These are phyloP conservation scores for Forbesichthys papilliferus DNA, from an alignment of 2,113 vertebrate species.

Conservation along the genomic window DNA sequence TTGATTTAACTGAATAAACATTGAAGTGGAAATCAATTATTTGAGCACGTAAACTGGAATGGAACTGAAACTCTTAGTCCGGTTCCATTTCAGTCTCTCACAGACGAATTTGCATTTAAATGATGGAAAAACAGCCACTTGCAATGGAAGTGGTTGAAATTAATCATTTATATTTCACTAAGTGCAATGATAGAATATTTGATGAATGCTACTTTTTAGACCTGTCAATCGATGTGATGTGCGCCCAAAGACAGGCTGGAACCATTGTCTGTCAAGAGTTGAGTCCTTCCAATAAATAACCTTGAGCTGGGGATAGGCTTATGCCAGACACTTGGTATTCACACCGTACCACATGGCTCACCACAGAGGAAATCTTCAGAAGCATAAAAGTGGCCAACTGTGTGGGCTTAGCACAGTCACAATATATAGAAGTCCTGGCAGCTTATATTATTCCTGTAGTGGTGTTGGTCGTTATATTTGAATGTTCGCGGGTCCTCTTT, in stretches of 20 bases:
- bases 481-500: too few species aligned
- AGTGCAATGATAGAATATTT: background rate
- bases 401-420: slow-evolving; percentile 3
- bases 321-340: slow-evolving; percentile 26
- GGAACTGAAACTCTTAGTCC: slow-evolving; percentile 8
- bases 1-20: slow-evolving; percentile 56
- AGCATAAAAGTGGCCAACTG: slow-evolving; percentile 14
- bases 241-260: slow-evolving; percentile 13
- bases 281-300: slow-evolving; percentile 30
- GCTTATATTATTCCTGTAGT: background rate
- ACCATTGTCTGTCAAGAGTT: slow-evolving; percentile 19
- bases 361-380: background rate
- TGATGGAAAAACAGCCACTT: background rate
- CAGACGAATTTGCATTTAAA: background rate
- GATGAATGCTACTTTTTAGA: background rate
- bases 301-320: slow-evolving; percentile 24
- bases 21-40: slow-evolving; percentile 53
- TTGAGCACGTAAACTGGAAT: slow-evolving; percentile 33
- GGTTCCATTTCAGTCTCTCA: slow-evolving; percentile 14
- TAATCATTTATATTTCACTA: too few species aligned
- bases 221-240: slow-evolving; percentile 34
- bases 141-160: too few species aligned
- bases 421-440: background rate
- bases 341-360: slow-evolving; percentile 10
- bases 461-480: background rate